These are phyloP conservation scores for Epizoanthus fatuus DNA, from an alignment of 92 coral and sea anemone species.

Conservation along the genomic window DNA sequence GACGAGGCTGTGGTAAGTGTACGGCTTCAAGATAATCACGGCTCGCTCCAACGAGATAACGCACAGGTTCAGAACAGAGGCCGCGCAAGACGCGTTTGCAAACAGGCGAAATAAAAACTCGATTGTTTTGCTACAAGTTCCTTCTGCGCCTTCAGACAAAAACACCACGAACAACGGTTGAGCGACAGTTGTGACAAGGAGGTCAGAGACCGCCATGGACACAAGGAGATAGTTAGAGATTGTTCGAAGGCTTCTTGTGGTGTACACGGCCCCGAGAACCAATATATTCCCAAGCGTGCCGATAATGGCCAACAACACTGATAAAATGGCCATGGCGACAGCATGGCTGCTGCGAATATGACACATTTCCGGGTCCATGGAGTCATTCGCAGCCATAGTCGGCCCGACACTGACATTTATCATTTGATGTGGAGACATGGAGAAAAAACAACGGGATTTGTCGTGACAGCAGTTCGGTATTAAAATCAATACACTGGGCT, in stretches of 20 bases:
- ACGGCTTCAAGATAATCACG: slow-evolving; percentile 72
- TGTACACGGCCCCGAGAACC: slow-evolving; percentile 81
- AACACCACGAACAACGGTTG: slow-evolving; percentile 84
- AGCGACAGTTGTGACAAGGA: slow-evolving; percentile 77
- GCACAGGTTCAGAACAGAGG: slow-evolving; percentile 82
- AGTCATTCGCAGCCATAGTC: not conserved
- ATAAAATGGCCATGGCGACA: slow-evolving; percentile 56
- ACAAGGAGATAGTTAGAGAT: slow-evolving; percentile 79
- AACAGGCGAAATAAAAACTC: slow-evolving; percentile 76
- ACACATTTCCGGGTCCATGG: not conserved
- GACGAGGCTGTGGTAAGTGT: slow-evolving; percentile 54
- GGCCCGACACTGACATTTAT: not conserved
- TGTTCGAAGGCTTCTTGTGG: slow-evolving; percentile 73
- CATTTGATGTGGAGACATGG: not conserved
- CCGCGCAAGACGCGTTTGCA: slow-evolving; percentile 81
- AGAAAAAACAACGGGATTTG: not conserved
- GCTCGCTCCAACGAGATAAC: slow-evolving; percentile 83
- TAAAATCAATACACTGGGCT: not conserved
- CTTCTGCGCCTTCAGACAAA: slow-evolving; percentile 66
- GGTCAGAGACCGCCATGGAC: slow-evolving; percentile 80
- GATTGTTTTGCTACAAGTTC: slow-evolving; percentile 57
- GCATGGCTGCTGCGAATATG: slow-evolving; percentile 48
- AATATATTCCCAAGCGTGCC: slow-evolving; percentile 86
- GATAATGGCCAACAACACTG: slow-evolving; percentile 68
- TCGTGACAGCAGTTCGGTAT: not conserved